phyloP scores from a whole-genome alignment of 2,888 invertebrate species.

The Frankliniella intonsa region DNA sequence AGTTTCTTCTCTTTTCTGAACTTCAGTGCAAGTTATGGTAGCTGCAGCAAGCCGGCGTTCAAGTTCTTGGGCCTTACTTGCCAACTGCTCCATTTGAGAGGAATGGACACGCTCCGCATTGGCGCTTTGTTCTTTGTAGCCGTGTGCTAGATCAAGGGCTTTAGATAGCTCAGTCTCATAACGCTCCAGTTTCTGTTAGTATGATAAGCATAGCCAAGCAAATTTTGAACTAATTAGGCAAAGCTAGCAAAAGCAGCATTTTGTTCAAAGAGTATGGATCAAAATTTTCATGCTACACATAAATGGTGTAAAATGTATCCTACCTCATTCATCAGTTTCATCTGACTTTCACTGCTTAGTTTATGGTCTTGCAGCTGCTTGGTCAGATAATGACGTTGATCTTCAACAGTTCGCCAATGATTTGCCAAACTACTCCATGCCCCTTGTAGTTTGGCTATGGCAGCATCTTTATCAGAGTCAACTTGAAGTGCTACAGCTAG shows the following conservation, averaged over 20 bases:
- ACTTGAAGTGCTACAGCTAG: conserved; percentile 72
- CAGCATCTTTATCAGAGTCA: conserved; percentile 68
- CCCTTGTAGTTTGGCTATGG: conserved; percentile 60
- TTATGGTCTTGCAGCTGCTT: conserved; percentile 36
- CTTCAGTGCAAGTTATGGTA: not conserved
- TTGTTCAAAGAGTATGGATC: not conserved
- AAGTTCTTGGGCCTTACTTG: conserved; percentile 37
- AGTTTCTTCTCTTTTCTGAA: conserved; percentile 28
- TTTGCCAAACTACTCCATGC: conserved; percentile 55
- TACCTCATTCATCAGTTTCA: not conserved
- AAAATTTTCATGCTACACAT: not conserved
- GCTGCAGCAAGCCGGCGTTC: not conserved
- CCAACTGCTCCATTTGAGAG: conserved; percentile 46
- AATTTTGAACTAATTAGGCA: not conserved
- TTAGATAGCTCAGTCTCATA: conserved; percentile 69
- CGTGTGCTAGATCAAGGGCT: conserved; percentile 63
- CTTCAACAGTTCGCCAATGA: conserved; percentile 43
- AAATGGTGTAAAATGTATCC: not conserved
- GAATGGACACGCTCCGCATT: conserved; percentile 45
- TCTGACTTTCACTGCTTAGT: not conserved
- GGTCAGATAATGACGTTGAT: conserved; percentile 39
- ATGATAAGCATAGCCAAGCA: conserved; percentile 29
- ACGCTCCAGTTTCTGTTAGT: conserved; percentile 51
- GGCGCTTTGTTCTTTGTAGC: conserved; percentile 62
- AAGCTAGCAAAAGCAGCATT: not conserved